Percentiles rank a stretch among this genome's conserved stretches.
Conservation (phyloP, 2,888 invertebrate species). For the Theretra japonica region DNA sequence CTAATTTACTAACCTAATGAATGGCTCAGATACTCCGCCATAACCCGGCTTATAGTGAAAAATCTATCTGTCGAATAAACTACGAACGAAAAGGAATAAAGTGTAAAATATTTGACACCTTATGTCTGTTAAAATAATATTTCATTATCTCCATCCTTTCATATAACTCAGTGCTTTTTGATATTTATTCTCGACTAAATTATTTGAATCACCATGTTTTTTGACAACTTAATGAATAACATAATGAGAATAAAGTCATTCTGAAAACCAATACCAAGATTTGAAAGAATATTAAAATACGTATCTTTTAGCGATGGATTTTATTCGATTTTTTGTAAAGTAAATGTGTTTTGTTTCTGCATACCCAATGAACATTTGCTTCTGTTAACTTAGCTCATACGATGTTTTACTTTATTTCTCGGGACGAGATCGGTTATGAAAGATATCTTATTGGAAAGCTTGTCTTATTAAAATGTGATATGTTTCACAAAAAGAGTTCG, state of each 20-base stretch:
- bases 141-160: not conserved
- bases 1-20: too few species aligned
- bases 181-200: not conserved
- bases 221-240: slow-evolving; percentile 5
- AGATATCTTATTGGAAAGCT: slow-evolving; percentile 47
- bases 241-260: not conserved
- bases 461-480: slow-evolving; percentile 73
- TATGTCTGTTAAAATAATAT: not conserved
- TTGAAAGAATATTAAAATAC: not conserved
- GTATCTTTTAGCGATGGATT: not conserved
- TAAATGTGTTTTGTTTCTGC: not conserved
- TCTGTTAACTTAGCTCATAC: not conserved
- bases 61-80: too few species aligned
- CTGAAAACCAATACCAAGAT: not conserved
- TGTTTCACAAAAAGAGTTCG: slow-evolving; percentile 75
- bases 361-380: not conserved
- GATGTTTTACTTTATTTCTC: slow-evolving; percentile 11
- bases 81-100: not conserved
- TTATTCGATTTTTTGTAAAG: not conserved
- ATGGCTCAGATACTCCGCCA: too few species aligned
- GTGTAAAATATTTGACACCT: too few species aligned
- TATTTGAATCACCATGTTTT: not conserved
- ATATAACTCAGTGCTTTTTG: not conserved
- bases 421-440: slow-evolving; percentile 43
- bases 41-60: too few species aligned